Conservation (phyloP, 1,140 invertebrate species). For the Drosophila yakuba region DNA sequence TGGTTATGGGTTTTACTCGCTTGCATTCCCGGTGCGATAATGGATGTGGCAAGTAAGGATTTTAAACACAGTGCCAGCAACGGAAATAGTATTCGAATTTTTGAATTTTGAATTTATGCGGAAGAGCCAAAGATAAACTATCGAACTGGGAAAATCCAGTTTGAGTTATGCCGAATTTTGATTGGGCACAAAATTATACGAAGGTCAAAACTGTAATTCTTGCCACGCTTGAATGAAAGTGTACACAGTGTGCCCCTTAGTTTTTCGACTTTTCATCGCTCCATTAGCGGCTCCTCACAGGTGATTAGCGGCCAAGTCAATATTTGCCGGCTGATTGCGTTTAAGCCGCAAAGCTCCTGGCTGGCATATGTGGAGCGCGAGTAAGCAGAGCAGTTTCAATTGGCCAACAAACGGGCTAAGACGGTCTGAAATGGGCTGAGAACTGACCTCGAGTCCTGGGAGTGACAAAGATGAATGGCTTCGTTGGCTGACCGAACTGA, state of each 20-base stretch:
- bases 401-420: constrained; percentile 19
- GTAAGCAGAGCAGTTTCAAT: constrained; percentile 38
- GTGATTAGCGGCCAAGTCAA: constrained; percentile 35
- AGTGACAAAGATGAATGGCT: constrained; percentile 73
- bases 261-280: constrained; percentile 8
- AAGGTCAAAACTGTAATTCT: too few species aligned
- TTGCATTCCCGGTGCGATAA: neutral
- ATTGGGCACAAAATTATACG: too few species aligned
- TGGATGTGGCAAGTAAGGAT: too few species aligned
- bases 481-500: constrained; percentile 15
- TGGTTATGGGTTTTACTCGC: constrained; percentile 20
- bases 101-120: too few species aligned
- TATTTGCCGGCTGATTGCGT: constrained; percentile 36
- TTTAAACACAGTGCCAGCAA: neutral
- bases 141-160: too few species aligned
- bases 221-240: too few species aligned
- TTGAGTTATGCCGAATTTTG: too few species aligned
- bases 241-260: neutral
- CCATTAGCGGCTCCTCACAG: constrained; percentile 1
- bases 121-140: too few species aligned
- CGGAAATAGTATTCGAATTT: neutral
- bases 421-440: constrained; percentile 16
- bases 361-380: constrained; percentile 8
- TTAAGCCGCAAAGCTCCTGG: constrained; percentile 19
- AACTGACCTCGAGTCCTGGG: constrained; percentile 14